Evolutionary conservation across 2,113 vertebrate genomes (phyloP).

Genomic region (Thamnophis sirtalis): DNA sequence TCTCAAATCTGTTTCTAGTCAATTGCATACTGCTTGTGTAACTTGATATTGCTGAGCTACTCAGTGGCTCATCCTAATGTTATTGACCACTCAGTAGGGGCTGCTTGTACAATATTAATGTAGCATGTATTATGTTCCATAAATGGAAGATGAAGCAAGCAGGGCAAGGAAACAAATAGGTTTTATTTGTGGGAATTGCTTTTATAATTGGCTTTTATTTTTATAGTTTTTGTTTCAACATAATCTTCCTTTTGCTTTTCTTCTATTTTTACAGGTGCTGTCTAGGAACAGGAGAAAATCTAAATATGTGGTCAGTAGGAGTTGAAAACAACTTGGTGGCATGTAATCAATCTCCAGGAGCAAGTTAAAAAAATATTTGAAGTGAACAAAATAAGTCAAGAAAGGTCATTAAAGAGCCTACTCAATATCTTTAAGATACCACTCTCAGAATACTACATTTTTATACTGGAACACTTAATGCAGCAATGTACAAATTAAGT

Average conservation of each 20-base stretch:
- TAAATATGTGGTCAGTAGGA: background rate
- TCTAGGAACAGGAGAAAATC: background rate
- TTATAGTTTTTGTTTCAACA: background rate
- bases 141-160: background rate
- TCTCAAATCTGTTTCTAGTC: background rate
- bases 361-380: background rate
- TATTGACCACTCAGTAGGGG: background rate
- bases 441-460: background rate
- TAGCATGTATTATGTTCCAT: background rate
- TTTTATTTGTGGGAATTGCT: background rate
- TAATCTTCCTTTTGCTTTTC: background rate
- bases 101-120: background rate
- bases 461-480: background rate
- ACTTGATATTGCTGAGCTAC: background rate
- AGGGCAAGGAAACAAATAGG: background rate
- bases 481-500: background rate
- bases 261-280: background rate
- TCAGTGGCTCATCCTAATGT: background rate
- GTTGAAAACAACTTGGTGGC: background rate
- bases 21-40: background rate
- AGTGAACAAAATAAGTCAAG: background rate
- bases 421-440: background rate
- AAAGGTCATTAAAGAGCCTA: background rate
- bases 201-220: background rate
- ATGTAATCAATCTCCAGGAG: background rate